phyloP scores from a whole-genome alignment of 2,888 invertebrate species.

The Leptopilina drosophilae region DNA sequence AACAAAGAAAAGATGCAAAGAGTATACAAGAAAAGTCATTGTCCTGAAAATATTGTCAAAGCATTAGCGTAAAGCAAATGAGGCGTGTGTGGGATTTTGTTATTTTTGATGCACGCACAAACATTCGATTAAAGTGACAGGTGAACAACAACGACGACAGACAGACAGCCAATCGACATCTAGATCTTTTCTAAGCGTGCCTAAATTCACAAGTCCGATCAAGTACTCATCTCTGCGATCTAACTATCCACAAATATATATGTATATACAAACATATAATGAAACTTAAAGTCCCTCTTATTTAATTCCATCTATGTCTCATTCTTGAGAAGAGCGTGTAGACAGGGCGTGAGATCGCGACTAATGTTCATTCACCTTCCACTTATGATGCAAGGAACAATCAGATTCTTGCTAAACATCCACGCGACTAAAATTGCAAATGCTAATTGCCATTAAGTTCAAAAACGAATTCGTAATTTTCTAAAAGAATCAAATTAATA shows the following conservation, averaged over 20 bases:
- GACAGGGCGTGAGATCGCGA: constrained; percentile 34
- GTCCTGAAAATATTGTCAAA: constrained; percentile 62
- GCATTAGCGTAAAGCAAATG: constrained; percentile 58
- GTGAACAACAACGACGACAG: constrained; percentile 48
- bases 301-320: constrained; percentile 50
- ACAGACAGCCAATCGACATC: constrained; percentile 64
- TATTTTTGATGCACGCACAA: constrained; percentile 67
- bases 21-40: constrained; percentile 58
- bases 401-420: constrained; percentile 31
- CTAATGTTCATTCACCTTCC: constrained; percentile 28
- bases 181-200: constrained; percentile 68
- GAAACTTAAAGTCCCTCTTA: constrained; percentile 40
- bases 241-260: constrained; percentile 42
- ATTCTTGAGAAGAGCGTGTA: constrained; percentile 36
- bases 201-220: constrained; percentile 62
- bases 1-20: constrained; percentile 32
- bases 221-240: constrained; percentile 59
- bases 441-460: constrained; percentile 2
- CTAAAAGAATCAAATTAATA: too few species aligned
- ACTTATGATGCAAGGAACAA: constrained; percentile 37
- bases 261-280: not conserved
- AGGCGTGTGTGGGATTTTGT: constrained; percentile 55
- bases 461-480: too few species aligned
- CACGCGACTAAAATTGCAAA: constrained; percentile 36
- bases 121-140: constrained; percentile 55